Evolutionary conservation across 2,113 vertebrate genomes (phyloP), one percentile per base, ranked within the genome.

Genomic region (Rhineura floridana): DNA sequence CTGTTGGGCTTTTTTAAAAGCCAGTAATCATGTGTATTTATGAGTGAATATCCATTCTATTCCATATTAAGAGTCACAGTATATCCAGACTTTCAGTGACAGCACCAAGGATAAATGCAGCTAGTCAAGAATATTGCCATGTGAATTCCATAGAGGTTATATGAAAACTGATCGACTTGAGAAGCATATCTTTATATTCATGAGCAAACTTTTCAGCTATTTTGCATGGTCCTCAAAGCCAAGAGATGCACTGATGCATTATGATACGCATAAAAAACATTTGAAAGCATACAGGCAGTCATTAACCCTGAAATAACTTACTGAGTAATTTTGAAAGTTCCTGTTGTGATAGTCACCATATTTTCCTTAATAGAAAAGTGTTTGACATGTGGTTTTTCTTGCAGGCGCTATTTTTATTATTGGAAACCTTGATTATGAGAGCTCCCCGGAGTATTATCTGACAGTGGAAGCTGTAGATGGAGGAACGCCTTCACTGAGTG

Each of bases 401-500:
- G 5, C 90, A 99, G 99, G 99, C 67, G 97, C 97, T 94, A 94
- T 99, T 93, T 99, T 99, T 91, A 90, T 99, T 92, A 97, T 99
- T 65, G 97, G 98, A 90, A 96, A 88, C 3, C 92, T 99, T 97
- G 99, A 99, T 95, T 99, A 98, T 25, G 99, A 99, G 95, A 95
- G 90, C 28, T 97, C 97, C 83, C 98, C 97, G n/a, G 98, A 98
- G 63, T 99, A 99, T 94, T 99, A 99, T 94, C 96, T 99, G 91
- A 99, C 98, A 0, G 93, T 99, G 11, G 98, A 99, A 94, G 99
- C 99, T 80, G 98, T 97, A 10, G 99, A 99, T 73, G 99, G 98
- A 33, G 99, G 99, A 86, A 97, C 98, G 0, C 98, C 99, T 2
- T 97, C 98, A 0, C 93, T 99, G 65, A 99, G 98, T 44, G 99